Percentiles rank a stretch among this genome's conserved stretches.
phyloP scores from a whole-genome alignment of 2,113 vertebrate species.

The Heterocephalus glaber region DNA sequence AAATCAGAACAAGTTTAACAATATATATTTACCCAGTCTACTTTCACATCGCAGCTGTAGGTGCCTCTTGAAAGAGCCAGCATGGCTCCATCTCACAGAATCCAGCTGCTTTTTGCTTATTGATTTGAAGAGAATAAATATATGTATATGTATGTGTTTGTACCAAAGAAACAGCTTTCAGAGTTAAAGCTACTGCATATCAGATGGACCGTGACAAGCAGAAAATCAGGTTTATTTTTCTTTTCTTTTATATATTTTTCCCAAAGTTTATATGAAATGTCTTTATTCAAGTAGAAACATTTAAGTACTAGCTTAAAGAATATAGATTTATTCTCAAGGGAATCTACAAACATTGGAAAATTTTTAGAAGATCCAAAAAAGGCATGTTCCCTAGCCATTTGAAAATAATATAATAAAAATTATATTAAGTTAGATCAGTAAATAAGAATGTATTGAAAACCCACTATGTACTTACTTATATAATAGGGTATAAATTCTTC shows the following conservation, averaged over 20 bases:
- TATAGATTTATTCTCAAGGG: neutral
- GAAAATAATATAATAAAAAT: neutral
- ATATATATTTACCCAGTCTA: neutral
- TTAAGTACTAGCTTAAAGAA: neutral
- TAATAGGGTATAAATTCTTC: neutral
- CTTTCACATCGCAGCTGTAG: neutral
- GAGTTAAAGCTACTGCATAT: neutral
- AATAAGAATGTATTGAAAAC: neutral
- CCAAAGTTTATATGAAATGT: neutral
- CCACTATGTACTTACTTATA: neutral
- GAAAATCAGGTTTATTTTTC: neutral
- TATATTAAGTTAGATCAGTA: neutral
- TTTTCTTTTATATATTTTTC: neutral
- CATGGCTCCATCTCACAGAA: neutral
- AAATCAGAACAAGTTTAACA: constrained; percentile 50
- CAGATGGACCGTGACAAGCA: neutral
- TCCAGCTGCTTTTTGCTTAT: neutral
- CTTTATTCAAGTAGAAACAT: neutral
- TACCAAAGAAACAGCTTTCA: neutral
- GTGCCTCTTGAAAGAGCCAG: neutral
- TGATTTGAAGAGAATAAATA: neutral
- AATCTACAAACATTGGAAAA: neutral
- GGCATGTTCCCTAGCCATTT: neutral
- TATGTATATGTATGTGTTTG: neutral
- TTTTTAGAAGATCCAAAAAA: neutral